Evolutionary conservation across 92 coral and sea anemone genomes (phyloP), one percentile per base, ranked within the genome.

Genomic region (Palythoa grandiflora): DNA sequence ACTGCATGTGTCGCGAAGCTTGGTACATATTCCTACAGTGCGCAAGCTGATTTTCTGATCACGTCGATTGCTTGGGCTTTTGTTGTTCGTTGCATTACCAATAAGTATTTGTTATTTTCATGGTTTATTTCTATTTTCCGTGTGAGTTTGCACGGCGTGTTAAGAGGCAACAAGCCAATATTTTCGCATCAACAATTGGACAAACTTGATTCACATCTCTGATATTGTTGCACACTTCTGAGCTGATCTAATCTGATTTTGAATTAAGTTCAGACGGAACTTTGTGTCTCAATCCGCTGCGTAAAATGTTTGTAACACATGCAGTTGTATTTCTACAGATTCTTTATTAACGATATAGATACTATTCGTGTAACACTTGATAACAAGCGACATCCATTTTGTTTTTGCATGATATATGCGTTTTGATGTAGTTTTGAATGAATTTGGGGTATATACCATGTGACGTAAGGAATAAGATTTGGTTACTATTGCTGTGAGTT

Each of bases 251-350:
- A 44, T 44, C 28, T 28, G 28, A 28, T 28, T 28, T 44, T 44
- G 6, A 44, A 8, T 44, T 8, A 44, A 44, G 50, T 44, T 8
- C 50, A 44, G 50, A 44, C 50, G 50, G 50, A 4, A 44, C 47
- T 40, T 5, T 44, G 50, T 44, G 50, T 44, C 6, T 44, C 50
- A 0, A 3, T 44, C 50, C 5, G 6, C 4, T 44, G 50, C 6
- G 50, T 44, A 59, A 59, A 15, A 59, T 0, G 21, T 63, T 70
- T 35, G 16, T 10, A 70, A 44, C 75, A 12, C 44, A 48, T 65
- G 86, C 86, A 81, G 86, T 71, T 81, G 60, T 80, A 47, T 81
- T 81, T 66, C 74, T 40, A 51, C 53, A 13, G 50, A n/a, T 54
- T 53, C n/a, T 21, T 3, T 77, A 54, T n/a, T 53, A 48, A 35